Percentiles rank a stretch among this genome's conserved stretches.
These are phyloP conservation scores for Trematomus loennbergii DNA, from an alignment of 2,113 vertebrate species.

Conservation along the genomic window DNA sequence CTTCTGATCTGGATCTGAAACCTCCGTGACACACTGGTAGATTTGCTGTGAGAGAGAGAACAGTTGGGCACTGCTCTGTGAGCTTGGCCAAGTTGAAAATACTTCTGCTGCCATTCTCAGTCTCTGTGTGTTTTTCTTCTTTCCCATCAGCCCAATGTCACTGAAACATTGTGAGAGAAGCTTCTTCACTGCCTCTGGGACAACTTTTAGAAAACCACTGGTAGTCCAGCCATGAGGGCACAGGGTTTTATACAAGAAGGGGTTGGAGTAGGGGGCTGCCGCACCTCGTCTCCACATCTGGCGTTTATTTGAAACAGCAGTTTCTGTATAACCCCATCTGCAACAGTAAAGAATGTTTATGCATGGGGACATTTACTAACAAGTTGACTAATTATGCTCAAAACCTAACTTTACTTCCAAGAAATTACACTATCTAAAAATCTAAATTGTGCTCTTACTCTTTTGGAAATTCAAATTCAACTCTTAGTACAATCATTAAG, in stretches of 20 bases:
- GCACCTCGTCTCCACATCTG: neutral
- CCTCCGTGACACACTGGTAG: slow-evolving; percentile 21
- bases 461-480: no score
- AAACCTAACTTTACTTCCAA: neutral
- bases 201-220: slow-evolving; percentile 12
- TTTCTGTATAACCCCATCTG: neutral
- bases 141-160: slow-evolving; percentile 14
- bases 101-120: slow-evolving; percentile 36
- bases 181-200: slow-evolving; percentile 13
- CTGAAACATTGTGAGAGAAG: neutral
- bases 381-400: neutral
- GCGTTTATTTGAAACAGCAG: neutral
- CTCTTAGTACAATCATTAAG: neutral
- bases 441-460: no score
- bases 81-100: slow-evolving; percentile 25
- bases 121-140: neutral
- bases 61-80: slow-evolving; percentile 7
- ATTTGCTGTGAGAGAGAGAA: slow-evolving; percentile 24
- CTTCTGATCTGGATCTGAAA: slow-evolving; percentile 34
- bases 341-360: neutral
- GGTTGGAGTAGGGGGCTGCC: neutral
- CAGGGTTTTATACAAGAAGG: neutral
- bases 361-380: no score
- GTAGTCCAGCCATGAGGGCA: slow-evolving; percentile 8
- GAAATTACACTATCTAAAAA: neutral